Percentiles rank a stretch among this genome's conserved stretches.
Evolutionary conservation across 2,113 vertebrate species (phyloP).

Genomic region (Anoura caudifer): DNA sequence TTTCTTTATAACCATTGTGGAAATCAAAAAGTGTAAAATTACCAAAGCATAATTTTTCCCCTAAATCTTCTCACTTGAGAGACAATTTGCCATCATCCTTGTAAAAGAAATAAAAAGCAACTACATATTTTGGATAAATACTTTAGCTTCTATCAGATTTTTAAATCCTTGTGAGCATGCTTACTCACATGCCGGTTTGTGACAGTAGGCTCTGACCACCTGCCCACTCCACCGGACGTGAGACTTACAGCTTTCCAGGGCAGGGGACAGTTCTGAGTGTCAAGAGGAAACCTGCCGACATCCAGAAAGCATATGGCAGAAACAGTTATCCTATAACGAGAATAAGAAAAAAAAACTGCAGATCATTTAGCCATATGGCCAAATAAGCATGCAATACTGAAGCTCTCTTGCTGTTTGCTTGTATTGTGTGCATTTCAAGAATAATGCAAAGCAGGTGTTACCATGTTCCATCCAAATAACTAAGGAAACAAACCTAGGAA

Average conservation of each 20-base stretch:
- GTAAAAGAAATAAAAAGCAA: not conserved
- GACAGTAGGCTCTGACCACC: not conserved
- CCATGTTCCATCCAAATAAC: not conserved
- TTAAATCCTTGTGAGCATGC: not conserved
- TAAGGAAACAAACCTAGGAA: not conserved
- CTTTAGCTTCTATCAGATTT: not conserved
- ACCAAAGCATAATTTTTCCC: not conserved
- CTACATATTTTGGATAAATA: not conserved
- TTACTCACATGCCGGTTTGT: not conserved
- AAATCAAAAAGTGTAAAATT: not conserved
- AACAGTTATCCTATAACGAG: constrained; percentile 89
- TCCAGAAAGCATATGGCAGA: constrained; percentile 94
- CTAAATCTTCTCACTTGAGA: not conserved
- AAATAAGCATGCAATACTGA: not conserved
- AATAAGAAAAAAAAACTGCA: constrained; percentile 37
- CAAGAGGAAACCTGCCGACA: constrained; percentile 95
- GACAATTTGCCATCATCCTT: not conserved
- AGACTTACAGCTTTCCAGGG: constrained; percentile 95
- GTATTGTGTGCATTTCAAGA: constrained; percentile 19
- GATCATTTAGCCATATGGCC: not conserved
- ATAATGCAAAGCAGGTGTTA: not conserved
- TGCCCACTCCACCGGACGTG: not conserved
- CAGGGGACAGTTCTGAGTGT: constrained; percentile 93
- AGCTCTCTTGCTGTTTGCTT: not conserved
- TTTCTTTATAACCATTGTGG: not conserved